Conservation (phyloP, 2,797 vertebrate genomes). For the Microctenopoma steveboyesi region DNA sequence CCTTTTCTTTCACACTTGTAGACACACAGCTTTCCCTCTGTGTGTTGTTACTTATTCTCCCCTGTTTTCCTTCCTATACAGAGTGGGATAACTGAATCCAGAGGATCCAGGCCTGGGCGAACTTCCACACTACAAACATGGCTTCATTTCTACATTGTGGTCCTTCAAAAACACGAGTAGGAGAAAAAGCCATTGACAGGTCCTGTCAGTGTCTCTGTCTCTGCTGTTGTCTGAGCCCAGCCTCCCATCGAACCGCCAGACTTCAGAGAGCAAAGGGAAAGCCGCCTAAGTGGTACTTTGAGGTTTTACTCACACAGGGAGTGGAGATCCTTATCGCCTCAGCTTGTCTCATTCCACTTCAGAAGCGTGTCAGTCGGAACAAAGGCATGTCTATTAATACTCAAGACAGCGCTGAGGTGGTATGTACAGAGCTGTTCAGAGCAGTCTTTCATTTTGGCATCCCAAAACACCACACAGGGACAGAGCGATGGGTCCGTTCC, state of each 20-base stretch:
- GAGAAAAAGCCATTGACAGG: slow-evolving; percentile 54
- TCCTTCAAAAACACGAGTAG: slow-evolving; percentile 41
- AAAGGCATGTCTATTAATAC: slow-evolving; percentile 81
- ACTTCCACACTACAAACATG: slow-evolving; percentile 22
- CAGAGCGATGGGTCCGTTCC: slow-evolving; percentile 31
- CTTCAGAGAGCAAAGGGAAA: slow-evolving; percentile 68
- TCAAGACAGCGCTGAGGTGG: slow-evolving; percentile 62
- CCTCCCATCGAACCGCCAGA: slow-evolving; percentile 52
- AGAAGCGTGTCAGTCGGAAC: slow-evolving; percentile 73
- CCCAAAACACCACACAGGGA: slow-evolving; percentile 48
- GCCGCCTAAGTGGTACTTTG: slow-evolving; percentile 76
- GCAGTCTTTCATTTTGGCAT: slow-evolving; percentile 63
- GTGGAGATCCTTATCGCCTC: slow-evolving; percentile 75
- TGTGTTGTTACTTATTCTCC: slow-evolving; percentile 1
- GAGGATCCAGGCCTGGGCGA: slow-evolving; percentile 10
- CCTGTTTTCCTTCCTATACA: slow-evolving; percentile 11
- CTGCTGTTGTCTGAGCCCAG: slow-evolving; percentile 51
- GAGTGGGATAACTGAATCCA: slow-evolving; percentile 51
- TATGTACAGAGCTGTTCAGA: slow-evolving; percentile 49
- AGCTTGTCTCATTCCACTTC: slow-evolving; percentile 74
- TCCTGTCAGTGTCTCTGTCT: slow-evolving; percentile 68
- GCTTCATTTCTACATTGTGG: slow-evolving; percentile 43
- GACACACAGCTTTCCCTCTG: slow-evolving; percentile 29
- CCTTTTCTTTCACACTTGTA: slow-evolving; percentile 58
- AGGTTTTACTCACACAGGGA: slow-evolving; percentile 78